Percentiles rank a stretch among this genome's conserved stretches.
Evolutionary conservation across 92 coral and sea anemone genomes (phyloP).

Genomic region (Muricea muricata): DNA sequence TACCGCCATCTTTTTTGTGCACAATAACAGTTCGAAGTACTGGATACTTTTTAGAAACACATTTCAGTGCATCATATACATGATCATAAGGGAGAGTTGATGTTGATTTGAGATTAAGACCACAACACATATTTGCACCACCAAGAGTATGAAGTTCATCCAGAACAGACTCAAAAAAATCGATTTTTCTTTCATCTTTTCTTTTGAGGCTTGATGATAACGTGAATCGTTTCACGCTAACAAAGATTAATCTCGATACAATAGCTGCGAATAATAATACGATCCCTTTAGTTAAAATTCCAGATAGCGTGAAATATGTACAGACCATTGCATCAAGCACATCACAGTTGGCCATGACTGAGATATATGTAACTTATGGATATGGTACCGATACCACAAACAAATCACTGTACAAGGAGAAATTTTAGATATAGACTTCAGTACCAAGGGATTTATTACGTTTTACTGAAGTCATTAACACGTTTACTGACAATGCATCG

Average conservation of each 20-base stretch:
- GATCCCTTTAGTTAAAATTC: not conserved
- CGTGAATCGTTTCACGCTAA: not conserved
- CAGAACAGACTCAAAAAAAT: constrained; percentile 20
- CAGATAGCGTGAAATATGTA: too few species aligned
- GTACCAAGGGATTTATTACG: too few species aligned
- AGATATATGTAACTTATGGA: too few species aligned
- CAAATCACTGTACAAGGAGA: too few species aligned
- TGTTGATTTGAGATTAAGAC: constrained; percentile 6
- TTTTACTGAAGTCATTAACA: too few species aligned
- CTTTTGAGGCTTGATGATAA: not conserved
- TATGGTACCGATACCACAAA: too few species aligned
- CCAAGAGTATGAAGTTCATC: constrained; percentile 17
- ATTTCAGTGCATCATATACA: not conserved
- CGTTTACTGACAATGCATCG: too few species aligned
- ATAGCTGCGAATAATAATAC: not conserved
- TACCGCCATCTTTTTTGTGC: not conserved
- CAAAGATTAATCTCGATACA: not conserved
- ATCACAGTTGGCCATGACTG: too few species aligned
- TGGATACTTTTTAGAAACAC: constrained; percentile 4
- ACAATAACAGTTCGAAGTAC: constrained; percentile 4
- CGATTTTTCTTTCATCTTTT: not conserved
- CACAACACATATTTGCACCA: constrained; percentile 33
- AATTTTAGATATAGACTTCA: too few species aligned
- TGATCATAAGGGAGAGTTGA: not conserved
- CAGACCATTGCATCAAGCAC: too few species aligned